Evolutionary conservation across 2,113 vertebrate genomes (phyloP).

Genomic region (Actenoides lindsayi): DNA sequence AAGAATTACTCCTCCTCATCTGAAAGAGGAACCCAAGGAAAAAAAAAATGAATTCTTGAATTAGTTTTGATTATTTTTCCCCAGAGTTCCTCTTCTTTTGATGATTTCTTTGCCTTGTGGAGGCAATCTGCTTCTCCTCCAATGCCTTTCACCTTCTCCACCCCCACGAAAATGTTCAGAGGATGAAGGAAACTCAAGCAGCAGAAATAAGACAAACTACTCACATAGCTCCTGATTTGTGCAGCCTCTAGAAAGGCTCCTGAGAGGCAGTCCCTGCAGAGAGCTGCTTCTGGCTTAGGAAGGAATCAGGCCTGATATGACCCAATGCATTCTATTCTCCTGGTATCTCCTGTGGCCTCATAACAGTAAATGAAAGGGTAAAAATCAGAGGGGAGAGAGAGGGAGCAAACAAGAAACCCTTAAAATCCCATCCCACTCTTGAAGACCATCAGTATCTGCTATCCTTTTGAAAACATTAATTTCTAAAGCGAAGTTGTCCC

Average conservation of each 20-base stretch:
- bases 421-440: neutral
- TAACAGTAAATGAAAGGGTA: neutral
- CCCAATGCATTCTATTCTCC: neutral
- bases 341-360: neutral
- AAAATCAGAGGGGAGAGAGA: neutral
- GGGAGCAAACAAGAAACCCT: neutral
- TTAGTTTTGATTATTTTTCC: neutral
- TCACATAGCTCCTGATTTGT: neutral
- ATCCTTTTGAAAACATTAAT: neutral
- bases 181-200: neutral
- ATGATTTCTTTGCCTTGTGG: neutral
- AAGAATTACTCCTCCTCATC: neutral
- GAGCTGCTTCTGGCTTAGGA: neutral
- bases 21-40: neutral
- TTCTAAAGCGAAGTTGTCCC: neutral
- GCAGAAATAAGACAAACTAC: neutral
- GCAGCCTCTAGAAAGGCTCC: neutral
- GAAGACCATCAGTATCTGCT: neutral
- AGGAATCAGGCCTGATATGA: accelerated
- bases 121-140: neutral
- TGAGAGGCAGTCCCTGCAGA: neutral
- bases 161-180: accelerated
- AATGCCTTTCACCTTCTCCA: neutral
- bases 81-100: neutral
- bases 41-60: neutral